Percentiles rank a stretch among this genome's conserved stretches.
These are phyloP conservation scores for Cydia fagiglandana DNA, from an alignment of 1,140 invertebrate species.

Conservation along the genomic window DNA sequence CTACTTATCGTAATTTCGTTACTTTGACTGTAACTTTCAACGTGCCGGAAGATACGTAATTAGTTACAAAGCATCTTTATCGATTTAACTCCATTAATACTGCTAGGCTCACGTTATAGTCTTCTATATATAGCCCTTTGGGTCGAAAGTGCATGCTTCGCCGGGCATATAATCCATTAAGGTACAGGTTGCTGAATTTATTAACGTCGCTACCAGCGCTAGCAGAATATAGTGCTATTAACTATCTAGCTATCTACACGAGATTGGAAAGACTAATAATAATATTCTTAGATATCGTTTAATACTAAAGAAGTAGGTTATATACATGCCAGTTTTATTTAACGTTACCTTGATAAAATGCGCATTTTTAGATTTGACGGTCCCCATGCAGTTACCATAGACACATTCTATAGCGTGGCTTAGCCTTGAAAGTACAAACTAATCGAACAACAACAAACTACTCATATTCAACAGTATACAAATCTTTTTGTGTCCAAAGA, in stretches of 20 bases:
- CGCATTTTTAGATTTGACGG: constrained; percentile 72
- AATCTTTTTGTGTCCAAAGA: constrained; percentile 37
- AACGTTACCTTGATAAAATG: constrained; percentile 67
- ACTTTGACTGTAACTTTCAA: too few relatives aligned
- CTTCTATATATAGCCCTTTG: constrained; percentile 10
- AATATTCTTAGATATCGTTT: background rate
- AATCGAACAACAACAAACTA: constrained; percentile 28
- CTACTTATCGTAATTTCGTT: too few relatives aligned
- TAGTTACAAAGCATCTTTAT: background rate
- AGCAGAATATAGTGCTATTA: background rate
- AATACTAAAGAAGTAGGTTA: background rate
- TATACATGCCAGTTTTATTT: background rate
- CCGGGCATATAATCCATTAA: constrained; percentile 26
- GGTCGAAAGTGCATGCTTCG: constrained; percentile 20
- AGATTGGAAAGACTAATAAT: background rate
- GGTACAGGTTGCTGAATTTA: constrained; percentile 15
- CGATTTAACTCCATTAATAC: background rate
- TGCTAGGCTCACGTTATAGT: background rate
- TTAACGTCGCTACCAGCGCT: background rate
- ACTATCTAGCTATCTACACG: too few relatives aligned
- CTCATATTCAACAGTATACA: constrained; percentile 47
- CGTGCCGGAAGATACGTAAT: background rate
- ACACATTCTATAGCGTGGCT: constrained; percentile 47
- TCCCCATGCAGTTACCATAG: constrained; percentile 66
- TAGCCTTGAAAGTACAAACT: constrained; percentile 22